Evolutionary conservation across 2,113 vertebrate species (phyloP), one percentile per base, ranked within the genome.

Genomic region (Lophura nycthemera): DNA sequence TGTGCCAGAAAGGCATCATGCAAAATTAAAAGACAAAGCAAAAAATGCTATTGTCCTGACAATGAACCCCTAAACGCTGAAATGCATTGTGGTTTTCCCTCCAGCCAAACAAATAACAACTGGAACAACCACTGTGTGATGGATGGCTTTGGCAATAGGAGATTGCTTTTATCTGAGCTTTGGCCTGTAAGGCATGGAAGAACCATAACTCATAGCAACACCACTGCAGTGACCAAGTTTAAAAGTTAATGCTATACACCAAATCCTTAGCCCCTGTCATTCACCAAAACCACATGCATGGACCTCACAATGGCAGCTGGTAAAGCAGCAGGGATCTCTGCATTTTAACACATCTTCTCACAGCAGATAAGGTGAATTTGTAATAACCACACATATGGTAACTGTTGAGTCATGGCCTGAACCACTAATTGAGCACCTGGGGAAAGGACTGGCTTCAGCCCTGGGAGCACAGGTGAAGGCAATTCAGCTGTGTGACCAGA

Each of bases 161-260:
- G 21, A 6, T 74, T 42, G 24, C 24, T 79, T 38, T 71, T 17
- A 52, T 13, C 19, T 56, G 21, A 72, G 34, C 30, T 65, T 84
- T 18, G 2, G 1, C 21, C 8, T 1, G 0, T 1, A n/a, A n/a
- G 32, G 57, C 4, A 10, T 30, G 30, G n/a, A 71, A 86, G 69
- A 66, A 21, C 24, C 18, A 6, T 5, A 15, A 1, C 42, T 71
- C 34, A 64, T n/a, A 90, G 43, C 18, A 30, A n/a, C 10, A 64
- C 42, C 25, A 25, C 45, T 25, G 54, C 1, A 2, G 3, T 13
- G 6, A 34, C 3, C 0, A 1, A 11, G 60, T 88, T 74, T 64
- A 74, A 6, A 63, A 81, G 22, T 42, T 74, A 50, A 36, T 29
- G 12, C n/a, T 92, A 71, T 75, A 25, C 25, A 64, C 38, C 0